Conservation (phyloP, 2,888 invertebrate species). For the Apamea anceps region DNA sequence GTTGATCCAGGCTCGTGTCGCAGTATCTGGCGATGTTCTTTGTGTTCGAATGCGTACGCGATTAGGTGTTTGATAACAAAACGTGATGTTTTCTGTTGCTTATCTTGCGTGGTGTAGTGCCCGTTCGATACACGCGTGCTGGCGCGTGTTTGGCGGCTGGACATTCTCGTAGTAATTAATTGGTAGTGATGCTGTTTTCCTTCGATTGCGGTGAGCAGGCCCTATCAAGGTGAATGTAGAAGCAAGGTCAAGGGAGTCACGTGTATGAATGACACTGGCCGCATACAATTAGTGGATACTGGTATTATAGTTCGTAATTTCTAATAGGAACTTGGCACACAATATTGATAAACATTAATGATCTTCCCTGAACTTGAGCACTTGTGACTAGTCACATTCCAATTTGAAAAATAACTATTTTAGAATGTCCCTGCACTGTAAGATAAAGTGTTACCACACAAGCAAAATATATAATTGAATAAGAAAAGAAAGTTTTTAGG, state of each 20-base stretch:
- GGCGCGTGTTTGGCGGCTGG: constrained; percentile 52
- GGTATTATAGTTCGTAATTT: constrained; percentile 36
- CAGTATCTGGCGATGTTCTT: constrained; percentile 69
- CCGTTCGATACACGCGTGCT: constrained; percentile 58
- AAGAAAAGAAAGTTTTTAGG: constrained; percentile 44
- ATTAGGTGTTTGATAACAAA: constrained; percentile 85
- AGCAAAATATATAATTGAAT: constrained; percentile 1
- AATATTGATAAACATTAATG: constrained; percentile 39
- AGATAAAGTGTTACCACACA: constrained; percentile 1
- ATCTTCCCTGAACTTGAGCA: constrained; percentile 38
- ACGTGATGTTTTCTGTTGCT: constrained; percentile 73
- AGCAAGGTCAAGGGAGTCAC: constrained; percentile 68
- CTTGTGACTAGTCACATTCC: constrained; percentile 14
- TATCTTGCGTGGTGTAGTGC: constrained; percentile 59
- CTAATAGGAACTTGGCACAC: constrained; percentile 30
- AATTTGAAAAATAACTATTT: constrained; percentile 20
- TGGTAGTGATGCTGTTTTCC: constrained; percentile 49
- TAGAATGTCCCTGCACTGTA: constrained; percentile 4
- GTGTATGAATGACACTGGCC: constrained; percentile 55
- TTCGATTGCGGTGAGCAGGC: constrained; percentile 42
- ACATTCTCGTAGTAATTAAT: constrained; percentile 49
- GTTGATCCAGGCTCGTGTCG: constrained; percentile 80
- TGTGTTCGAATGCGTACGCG: constrained; percentile 69
- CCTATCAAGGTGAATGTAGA: constrained; percentile 57
- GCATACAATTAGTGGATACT: constrained; percentile 38